These are phyloP conservation scores for Enchytraeus crypticus DNA, from an alignment of 2,888 invertebrate genomes.

Conservation along the genomic window DNA sequence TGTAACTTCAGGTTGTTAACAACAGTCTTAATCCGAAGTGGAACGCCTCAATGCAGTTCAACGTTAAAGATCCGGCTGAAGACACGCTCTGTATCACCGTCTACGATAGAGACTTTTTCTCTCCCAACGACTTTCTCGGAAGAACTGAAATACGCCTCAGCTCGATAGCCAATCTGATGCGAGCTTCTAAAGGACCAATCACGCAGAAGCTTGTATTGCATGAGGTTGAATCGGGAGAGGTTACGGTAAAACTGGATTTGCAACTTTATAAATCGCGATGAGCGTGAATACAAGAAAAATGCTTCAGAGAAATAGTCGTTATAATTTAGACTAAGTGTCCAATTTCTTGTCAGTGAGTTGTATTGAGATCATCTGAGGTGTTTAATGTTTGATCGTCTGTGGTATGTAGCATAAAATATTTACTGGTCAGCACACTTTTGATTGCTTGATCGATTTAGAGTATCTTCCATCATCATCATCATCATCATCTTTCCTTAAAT, in stretches of 20 bases:
- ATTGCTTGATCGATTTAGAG: too few species aligned
- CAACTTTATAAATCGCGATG: slow-evolving; percentile 52
- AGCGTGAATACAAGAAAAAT: too few species aligned
- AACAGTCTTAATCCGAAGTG: slow-evolving; percentile 60
- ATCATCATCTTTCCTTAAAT: too few species aligned
- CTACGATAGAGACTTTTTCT: slow-evolving; percentile 63
- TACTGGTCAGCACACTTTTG: too few species aligned
- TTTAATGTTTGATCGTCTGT: too few species aligned
- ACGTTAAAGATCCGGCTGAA: slow-evolving; percentile 60
- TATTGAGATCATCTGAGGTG: too few species aligned
- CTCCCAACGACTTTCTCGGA: slow-evolving; percentile 67
- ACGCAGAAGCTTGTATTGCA: slow-evolving; percentile 59
- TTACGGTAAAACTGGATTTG: slow-evolving; percentile 63
- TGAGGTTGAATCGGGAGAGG: slow-evolving; percentile 63
- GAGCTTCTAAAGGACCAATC: slow-evolving; percentile 57
- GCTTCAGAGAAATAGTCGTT: too few species aligned
- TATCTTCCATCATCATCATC: too few species aligned
- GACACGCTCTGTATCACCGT: slow-evolving; percentile 64
- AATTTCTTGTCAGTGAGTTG: too few species aligned
- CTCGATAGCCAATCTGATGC: slow-evolving; percentile 56
- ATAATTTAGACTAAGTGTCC: too few species aligned
- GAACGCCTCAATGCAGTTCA: slow-evolving; percentile 70
- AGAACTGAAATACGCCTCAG: slow-evolving; percentile 61
- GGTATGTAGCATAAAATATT: too few species aligned
- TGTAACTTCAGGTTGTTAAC: too few species aligned